Evolutionary conservation across 2,888 invertebrate genomes (phyloP).

Genomic region (Zygothrica quintamaculata): DNA sequence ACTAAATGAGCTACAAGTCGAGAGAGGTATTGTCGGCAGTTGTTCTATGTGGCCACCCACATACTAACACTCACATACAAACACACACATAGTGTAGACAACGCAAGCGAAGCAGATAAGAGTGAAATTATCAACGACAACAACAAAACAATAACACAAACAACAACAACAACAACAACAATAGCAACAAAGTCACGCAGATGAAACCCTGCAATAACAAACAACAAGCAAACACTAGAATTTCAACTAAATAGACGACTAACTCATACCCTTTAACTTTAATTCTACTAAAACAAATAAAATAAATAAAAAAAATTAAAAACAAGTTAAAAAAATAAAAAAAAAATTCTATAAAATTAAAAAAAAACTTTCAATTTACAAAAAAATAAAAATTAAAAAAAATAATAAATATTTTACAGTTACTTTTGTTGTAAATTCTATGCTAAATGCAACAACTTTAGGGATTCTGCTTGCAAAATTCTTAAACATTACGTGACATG

Average conservation of each 20-base stretch:
- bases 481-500: no score
- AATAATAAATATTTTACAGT: no score
- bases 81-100: slow-evolving; percentile 13
- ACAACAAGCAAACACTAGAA: slow-evolving; percentile 25
- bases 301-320: no score
- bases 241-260: not conserved
- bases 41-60: slow-evolving; percentile 31
- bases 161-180: slow-evolving; percentile 32
- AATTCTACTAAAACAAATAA: not conserved
- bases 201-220: slow-evolving; percentile 66
- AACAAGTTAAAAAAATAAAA: slow-evolving; percentile 8
- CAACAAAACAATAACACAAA: slow-evolving; percentile 6
- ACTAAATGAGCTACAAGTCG: slow-evolving; percentile 2
- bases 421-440: no score
- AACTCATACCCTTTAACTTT: not conserved
- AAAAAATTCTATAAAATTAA: slow-evolving; percentile 11
- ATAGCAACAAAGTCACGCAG: slow-evolving; percentile 40
- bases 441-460: no score
- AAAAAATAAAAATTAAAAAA: no score
- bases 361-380: no score
- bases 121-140: slow-evolving; percentile 20
- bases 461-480: no score
- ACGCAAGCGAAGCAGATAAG: slow-evolving; percentile 19
- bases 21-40: not conserved
- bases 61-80: no score